phyloP scores from a whole-genome alignment of 1,140 invertebrate species.

The Calephelis nemesis region DNA sequence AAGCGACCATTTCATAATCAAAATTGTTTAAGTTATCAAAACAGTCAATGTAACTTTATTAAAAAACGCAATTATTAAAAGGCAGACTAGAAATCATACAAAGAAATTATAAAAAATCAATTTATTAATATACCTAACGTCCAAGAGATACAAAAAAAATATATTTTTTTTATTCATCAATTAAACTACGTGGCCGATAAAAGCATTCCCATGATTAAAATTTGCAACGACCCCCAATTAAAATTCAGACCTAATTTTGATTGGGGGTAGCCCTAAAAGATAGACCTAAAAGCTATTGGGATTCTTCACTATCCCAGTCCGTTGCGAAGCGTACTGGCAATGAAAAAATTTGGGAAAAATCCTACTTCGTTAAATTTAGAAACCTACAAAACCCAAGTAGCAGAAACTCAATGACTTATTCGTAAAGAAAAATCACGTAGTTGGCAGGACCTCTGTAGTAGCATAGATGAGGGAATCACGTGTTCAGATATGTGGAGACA shows the following conservation, averaged over 20 bases:
- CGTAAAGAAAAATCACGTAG: neutral
- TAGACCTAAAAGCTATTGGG: constrained; percentile 1
- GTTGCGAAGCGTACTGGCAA: neutral
- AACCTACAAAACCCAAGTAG: neutral
- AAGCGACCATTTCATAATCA: neutral
- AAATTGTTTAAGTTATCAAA: neutral
- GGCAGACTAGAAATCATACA: too few species aligned
- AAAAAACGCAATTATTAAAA: neutral
- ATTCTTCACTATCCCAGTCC: neutral
- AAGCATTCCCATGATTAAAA: neutral
- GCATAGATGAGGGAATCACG: neutral
- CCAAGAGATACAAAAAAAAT: neutral
- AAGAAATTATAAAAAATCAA: neutral
- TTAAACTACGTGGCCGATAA: neutral
- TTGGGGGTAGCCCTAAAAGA: too few species aligned
- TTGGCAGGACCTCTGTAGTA: neutral
- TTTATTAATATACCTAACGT: neutral
- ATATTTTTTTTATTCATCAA: neutral
- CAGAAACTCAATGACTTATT: neutral
- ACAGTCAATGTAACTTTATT: neutral
- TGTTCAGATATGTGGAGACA: constrained; percentile 8
- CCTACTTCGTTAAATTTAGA: neutral
- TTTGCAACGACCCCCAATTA: neutral
- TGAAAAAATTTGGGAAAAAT: neutral
- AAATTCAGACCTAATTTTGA: too few species aligned